These are phyloP conservation scores for Oenanthe melanoleuca DNA, from an alignment of 2,113 vertebrate species.

Conservation along the genomic window DNA sequence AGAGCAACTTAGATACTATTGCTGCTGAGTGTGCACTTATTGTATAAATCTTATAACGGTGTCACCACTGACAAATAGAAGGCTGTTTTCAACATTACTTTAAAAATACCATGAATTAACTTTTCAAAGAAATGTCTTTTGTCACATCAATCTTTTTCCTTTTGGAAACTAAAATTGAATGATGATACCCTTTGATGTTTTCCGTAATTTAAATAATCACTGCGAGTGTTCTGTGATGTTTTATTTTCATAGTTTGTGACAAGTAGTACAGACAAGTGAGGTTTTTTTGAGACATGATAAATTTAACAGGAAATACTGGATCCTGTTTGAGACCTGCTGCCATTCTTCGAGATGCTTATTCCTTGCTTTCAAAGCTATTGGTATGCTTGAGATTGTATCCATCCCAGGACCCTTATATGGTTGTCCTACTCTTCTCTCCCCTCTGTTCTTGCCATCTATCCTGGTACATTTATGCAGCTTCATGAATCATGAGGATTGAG, in stretches of 20 bases:
- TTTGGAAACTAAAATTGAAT: background rate
- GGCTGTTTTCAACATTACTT: background rate
- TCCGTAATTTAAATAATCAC: background rate
- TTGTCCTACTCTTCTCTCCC: background rate
- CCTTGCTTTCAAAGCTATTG: background rate
- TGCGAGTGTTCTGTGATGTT: background rate
- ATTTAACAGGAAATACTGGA: background rate
- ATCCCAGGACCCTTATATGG: background rate
- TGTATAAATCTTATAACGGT: background rate
- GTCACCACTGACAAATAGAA: background rate
- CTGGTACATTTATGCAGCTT: background rate
- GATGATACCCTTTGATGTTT: background rate
- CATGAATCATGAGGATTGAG: background rate
- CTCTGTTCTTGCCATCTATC: background rate
- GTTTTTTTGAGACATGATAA: background rate
- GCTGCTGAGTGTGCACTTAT: background rate
- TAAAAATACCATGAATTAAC: rapidly evolving
- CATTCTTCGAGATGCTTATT: background rate
- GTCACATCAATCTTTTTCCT: background rate
- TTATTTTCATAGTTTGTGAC: background rate
- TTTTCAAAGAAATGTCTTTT: background rate
- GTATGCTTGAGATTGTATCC: background rate
- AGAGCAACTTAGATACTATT: background rate
- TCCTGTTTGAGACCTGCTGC: background rate
- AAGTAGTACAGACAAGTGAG: background rate